Base-by-base conservation (phyloP, 2,113 vertebrate genomes). In the Seriola aureovittata region DNA sequence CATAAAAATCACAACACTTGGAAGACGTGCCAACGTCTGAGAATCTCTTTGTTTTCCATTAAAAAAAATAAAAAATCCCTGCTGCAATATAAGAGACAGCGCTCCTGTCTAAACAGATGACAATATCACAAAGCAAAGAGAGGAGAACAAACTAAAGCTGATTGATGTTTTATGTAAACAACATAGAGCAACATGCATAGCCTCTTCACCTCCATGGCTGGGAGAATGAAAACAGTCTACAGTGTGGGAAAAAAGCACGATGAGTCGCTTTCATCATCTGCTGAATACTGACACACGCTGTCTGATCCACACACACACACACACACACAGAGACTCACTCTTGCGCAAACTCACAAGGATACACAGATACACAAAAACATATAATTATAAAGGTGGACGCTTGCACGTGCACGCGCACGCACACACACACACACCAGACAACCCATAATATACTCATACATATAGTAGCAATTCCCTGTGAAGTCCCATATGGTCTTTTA, bases 141-240 rank as follows among this genome's bases (percentile, higher is more conserved):
- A 0, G 3, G 36, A 70, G 71, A 70, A 68, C 55, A 84, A 85
- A 76, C 81, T 10, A 1, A 25, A 75, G 72, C 44, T 64, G 82
- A 81, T 73, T 78, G 71, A 81, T 73, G 72, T 62, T 82, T 82
- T 84, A 71, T 75, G 70, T 81, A 78, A 77, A 83, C 79, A 76
- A 69, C 38, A 71, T 23, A 65, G 76, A 73, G 38, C n/a, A 67
- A 75, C 5, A 9, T 16, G 2, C 34, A 11, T 1, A 42, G 66
- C 62, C 48, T 80, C 57, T 71, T 76, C 88, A 84, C 75, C 87
- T 86, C 63, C 13, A 11, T 23, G 46, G 46, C 40, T 54, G 60
- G 32, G 29, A 32, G 7, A 71, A 32, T n/a, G 57, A 82, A 81
- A 74, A 78, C 80, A 50, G 73, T 77, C 63, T 64, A 29, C 29